Evolutionary conservation across 1,140 invertebrate species (phyloP).

Genomic region (Drosophila burlai): DNA sequence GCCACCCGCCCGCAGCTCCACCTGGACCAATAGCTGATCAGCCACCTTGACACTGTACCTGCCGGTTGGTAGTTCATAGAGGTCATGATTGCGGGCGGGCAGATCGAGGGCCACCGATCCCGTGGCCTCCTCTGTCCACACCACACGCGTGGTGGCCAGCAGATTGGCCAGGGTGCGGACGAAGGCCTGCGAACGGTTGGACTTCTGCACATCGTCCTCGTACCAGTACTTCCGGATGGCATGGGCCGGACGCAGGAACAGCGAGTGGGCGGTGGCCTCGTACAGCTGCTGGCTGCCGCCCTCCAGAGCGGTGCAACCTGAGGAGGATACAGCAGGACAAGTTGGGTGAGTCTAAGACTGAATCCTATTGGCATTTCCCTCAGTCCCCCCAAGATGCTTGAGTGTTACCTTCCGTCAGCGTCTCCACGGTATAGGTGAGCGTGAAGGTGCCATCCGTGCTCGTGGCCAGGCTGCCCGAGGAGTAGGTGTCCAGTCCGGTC

Average conservation of each 20-base stretch:
- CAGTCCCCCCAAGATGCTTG: not conserved
- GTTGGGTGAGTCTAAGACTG: not conserved
- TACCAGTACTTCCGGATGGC: constrained; percentile 53
- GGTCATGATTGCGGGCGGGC: constrained; percentile 59
- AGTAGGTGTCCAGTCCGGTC: constrained; percentile 71
- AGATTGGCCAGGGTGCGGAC: constrained; percentile 66
- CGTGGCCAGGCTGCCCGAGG: constrained; percentile 65
- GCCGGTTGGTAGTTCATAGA: constrained; percentile 56
- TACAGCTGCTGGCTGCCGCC: constrained; percentile 52
- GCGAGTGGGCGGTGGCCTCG: constrained; percentile 84
- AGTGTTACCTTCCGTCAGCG: constrained; percentile 41
- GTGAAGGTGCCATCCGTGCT: constrained; percentile 42
- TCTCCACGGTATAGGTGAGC: constrained; percentile 56
- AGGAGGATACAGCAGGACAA: not conserved
- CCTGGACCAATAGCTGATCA: constrained; percentile 11
- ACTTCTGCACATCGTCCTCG: constrained; percentile 70
- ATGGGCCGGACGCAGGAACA: constrained; percentile 83
- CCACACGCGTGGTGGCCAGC: constrained; percentile 46
- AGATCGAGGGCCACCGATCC: constrained; percentile 37
- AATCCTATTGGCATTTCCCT: not conserved
- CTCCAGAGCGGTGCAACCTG: constrained; percentile 23
- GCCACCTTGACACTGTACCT: constrained; percentile 22
- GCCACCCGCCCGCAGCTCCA: constrained; percentile 85
- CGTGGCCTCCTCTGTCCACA: constrained; percentile 44
- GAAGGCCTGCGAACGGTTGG: constrained; percentile 58